Conservation (phyloP, 2,888 invertebrate species). For the Dascillus cervinus region DNA sequence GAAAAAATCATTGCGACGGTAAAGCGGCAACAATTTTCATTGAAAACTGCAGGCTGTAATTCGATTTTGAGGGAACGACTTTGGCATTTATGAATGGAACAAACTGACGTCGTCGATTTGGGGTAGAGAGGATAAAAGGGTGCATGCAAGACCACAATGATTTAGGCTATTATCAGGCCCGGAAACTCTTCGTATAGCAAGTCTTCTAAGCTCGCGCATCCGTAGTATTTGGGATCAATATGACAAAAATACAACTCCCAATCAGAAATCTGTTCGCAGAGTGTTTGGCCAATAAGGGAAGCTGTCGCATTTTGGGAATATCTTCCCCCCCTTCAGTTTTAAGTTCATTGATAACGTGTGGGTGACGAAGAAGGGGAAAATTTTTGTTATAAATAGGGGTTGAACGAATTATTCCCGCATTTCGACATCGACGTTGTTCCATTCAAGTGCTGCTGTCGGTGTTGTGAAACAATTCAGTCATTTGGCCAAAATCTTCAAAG, state of each 20-base stretch:
- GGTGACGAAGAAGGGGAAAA: constrained; percentile 46
- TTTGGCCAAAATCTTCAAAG: too few species aligned
- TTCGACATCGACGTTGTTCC: constrained; percentile 19
- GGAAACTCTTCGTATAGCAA: constrained; percentile 22
- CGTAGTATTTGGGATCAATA: constrained; percentile 36
- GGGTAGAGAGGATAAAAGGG: constrained; percentile 13
- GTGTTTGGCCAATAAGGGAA: constrained; percentile 30
- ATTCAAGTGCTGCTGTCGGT: constrained; percentile 10
- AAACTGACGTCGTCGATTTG: constrained; percentile 17
- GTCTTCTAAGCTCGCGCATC: constrained; percentile 25
- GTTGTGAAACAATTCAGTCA: not conserved
- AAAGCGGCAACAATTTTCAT: too few species aligned
- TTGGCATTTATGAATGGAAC: constrained; percentile 33
- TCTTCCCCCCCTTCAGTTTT: constrained; percentile 33
- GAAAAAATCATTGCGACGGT: too few species aligned
- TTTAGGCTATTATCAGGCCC: constrained; percentile 24
- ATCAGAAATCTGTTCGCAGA: constrained; percentile 29
- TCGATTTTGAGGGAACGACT: too few species aligned
- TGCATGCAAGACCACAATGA: constrained; percentile 23
- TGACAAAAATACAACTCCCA: constrained; percentile 27
- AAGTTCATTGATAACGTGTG: constrained; percentile 63
- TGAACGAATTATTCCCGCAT: constrained; percentile 30
- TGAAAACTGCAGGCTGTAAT: too few species aligned
- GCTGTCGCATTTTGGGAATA: constrained; percentile 32
- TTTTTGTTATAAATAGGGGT: constrained; percentile 37